Percentiles rank a stretch among this genome's conserved stretches.
Conservation (phyloP, 2,113 vertebrate species). For the Pelodiscus sinensis region DNA sequence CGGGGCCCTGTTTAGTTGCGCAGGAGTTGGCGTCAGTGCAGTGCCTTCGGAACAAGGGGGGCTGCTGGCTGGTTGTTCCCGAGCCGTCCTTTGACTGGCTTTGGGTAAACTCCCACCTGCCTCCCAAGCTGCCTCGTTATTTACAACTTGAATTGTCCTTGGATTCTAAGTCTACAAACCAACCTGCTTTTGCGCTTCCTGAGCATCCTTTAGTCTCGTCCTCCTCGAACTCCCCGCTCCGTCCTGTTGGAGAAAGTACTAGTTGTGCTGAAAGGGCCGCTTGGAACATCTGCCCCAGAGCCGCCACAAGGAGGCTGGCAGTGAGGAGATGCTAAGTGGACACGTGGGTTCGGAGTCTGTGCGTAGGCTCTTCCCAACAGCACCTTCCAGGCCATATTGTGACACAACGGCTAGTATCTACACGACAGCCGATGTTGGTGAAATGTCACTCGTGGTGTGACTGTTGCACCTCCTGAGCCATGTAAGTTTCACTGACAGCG, state of each 20-base stretch:
- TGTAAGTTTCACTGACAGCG: too few relatives aligned
- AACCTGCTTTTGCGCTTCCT: not conserved
- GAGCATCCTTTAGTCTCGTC: not conserved
- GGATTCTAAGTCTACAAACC: not conserved
- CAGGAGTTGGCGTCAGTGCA: not conserved
- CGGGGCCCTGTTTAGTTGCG: accelerated
- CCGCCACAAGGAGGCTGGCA: not conserved
- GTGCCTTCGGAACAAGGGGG: too few relatives aligned
- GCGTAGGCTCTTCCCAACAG: not conserved
- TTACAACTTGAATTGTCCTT: not conserved
- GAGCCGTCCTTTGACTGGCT: not conserved
- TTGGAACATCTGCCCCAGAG: not conserved
- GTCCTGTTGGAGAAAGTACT: not conserved
- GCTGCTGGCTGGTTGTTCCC: not conserved
- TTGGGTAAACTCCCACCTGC: not conserved
- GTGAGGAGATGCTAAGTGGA: not conserved
- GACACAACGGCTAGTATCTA: too few relatives aligned
- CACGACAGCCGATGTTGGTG: too few relatives aligned
- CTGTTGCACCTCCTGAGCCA: too few relatives aligned
- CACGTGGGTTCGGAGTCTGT: not conserved
- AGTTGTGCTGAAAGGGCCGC: not conserved
- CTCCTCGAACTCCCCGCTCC: not conserved
- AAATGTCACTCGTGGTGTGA: too few relatives aligned
- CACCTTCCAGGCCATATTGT: not conserved
- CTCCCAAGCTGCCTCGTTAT: not conserved